These are phyloP conservation scores for Bombus soroeensis DNA, from an alignment of 1,140 invertebrate genomes.

Conservation along the genomic window DNA sequence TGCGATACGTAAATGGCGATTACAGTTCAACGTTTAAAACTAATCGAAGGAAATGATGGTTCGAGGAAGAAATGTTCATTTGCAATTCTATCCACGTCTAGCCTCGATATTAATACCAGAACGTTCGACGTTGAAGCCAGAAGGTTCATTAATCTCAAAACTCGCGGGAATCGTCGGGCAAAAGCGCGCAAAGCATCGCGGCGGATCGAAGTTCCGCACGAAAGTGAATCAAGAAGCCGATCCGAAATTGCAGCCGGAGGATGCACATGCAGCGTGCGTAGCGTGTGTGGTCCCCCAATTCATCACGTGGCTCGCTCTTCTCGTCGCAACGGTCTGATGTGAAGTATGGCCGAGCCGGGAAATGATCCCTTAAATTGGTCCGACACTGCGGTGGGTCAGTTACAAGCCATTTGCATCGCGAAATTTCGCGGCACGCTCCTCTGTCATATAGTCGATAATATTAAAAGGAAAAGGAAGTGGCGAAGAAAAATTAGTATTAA, in stretches of 20 bases:
- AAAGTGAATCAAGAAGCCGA: conserved; percentile 28
- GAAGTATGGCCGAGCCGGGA: conserved; percentile 63
- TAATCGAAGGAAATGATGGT: not conserved
- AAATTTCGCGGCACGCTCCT: conserved; percentile 59
- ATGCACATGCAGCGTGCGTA: conserved; percentile 36
- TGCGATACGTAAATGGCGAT: not conserved
- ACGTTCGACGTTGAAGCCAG: not conserved
- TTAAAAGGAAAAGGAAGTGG: not conserved
- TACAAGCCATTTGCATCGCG: conserved; percentile 69
- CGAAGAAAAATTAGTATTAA: not conserved
- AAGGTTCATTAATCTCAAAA: conserved; percentile 10
- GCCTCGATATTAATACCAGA: not conserved
- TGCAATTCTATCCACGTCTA: not conserved
- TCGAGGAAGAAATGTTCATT: not conserved
- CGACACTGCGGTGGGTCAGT: conserved; percentile 71
- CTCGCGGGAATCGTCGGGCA: not conserved
- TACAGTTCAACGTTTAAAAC: not conserved
- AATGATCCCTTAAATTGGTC: conserved; percentile 72
- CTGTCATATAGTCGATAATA: not conserved
- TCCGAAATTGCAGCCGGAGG: conserved; percentile 56
- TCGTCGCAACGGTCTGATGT: conserved; percentile 69
- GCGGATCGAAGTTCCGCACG: conserved; percentile 21
- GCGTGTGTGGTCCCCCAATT: conserved; percentile 68
- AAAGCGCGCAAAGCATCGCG: conserved; percentile 10
- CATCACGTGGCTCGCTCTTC: conserved; percentile 56